These are phyloP conservation scores for Scaptomyza flava DNA, from an alignment of 2,888 invertebrate genomes.

Conservation along the genomic window DNA sequence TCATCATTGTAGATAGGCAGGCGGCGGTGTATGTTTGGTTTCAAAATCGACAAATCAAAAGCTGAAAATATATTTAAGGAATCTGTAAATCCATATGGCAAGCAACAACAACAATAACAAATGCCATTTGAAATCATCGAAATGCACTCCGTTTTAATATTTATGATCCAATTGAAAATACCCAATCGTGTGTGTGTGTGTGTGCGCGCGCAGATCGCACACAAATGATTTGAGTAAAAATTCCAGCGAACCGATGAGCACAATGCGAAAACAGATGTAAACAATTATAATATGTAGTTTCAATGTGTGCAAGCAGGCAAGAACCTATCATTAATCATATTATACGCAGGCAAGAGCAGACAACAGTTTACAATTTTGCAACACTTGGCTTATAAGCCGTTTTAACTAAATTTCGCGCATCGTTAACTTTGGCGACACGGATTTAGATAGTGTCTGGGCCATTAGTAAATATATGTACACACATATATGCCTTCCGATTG, in stretches of 20 bases:
- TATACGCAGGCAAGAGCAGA: slow-evolving; percentile 26
- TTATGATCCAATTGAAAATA: slow-evolving; percentile 72
- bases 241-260: slow-evolving; percentile 21
- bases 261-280: slow-evolving; percentile 37
- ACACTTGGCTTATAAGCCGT: slow-evolving; percentile 30
- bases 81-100: slow-evolving; percentile 38
- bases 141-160: slow-evolving; percentile 66
- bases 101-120: slow-evolving; percentile 14
- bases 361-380: slow-evolving; percentile 37
- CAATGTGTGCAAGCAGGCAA: slow-evolving; percentile 19
- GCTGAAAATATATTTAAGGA: slow-evolving; percentile 43
- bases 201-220: slow-evolving; percentile 32
- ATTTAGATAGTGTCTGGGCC: slow-evolving; percentile 24
- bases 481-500: slow-evolving; percentile 37
- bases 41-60: slow-evolving; percentile 37
- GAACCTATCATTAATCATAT: slow-evolving; percentile 6
- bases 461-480: slow-evolving; percentile 8
- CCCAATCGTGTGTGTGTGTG: slow-evolving; percentile 19
- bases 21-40: background rate
- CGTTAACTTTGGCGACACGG: slow-evolving; percentile 58
- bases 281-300: slow-evolving; percentile 34
- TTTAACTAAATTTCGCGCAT: slow-evolving; percentile 67
- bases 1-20: slow-evolving; percentile 28
- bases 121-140: slow-evolving; percentile 57
- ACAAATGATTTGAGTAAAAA: slow-evolving; percentile 41